Conservation (phyloP, 2,113 vertebrate genomes). For the Ploceus nigricollis region DNA sequence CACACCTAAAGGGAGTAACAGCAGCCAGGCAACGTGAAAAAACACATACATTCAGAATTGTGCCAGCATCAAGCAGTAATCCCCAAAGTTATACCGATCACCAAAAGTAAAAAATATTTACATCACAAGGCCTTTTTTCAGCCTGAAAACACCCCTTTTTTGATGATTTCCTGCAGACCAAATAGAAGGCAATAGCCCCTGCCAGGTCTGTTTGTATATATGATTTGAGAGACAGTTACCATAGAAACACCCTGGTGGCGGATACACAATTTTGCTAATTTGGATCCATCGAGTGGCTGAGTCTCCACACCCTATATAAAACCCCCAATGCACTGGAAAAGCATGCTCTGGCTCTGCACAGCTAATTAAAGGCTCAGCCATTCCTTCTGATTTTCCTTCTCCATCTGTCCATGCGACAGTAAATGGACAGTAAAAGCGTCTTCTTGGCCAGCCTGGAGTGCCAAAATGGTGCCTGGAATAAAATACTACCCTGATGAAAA, state of each 20-base stretch:
- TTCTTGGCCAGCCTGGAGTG: conserved; percentile 39
- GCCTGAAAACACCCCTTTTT: conserved; percentile 45
- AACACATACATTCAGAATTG: neutral
- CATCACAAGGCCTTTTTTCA: conserved; percentile 12
- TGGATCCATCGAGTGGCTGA: conserved; percentile 64
- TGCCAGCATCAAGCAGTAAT: neutral
- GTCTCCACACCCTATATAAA: conserved; percentile 36
- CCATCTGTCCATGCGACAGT: conserved; percentile 69
- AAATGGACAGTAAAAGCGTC: conserved; percentile 57
- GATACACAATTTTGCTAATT: conserved; percentile 76
- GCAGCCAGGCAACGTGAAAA: neutral
- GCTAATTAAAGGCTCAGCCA: conserved; percentile 73
- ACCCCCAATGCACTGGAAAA: conserved; percentile 57
- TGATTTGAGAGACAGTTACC: conserved; percentile 75
- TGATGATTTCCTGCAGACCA: conserved; percentile 61
- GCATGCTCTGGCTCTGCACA: conserved; percentile 47
- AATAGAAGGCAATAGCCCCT: conserved; percentile 65
- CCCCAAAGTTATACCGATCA: neutral
- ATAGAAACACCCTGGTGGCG: conserved; percentile 76
- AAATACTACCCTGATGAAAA: conserved; percentile 38
- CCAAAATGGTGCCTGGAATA: conserved; percentile 48
- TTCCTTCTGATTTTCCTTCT: conserved; percentile 58
- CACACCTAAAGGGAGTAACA: neutral
- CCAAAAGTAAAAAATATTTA: conserved; percentile 3
- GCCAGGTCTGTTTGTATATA: conserved; percentile 73